Conservation (phyloP, 2,113 vertebrate species). For the Melanocharis versteri region DNA sequence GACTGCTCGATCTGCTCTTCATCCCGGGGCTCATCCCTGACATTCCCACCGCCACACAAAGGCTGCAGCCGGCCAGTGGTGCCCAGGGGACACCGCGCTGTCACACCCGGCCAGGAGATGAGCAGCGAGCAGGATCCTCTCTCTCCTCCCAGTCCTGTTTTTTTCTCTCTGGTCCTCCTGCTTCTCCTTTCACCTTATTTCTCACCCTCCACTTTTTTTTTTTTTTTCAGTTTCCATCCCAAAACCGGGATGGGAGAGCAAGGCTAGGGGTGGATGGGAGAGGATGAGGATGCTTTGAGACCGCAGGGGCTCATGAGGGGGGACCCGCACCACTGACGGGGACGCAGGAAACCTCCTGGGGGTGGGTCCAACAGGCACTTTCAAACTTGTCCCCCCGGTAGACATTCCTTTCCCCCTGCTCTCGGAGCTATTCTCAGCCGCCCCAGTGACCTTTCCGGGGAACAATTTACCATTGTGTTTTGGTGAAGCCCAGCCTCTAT, state of each 20-base stretch:
- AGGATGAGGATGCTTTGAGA: background rate
- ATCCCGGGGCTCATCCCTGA: background rate
- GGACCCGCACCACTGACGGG: background rate
- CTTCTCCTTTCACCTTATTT: background rate
- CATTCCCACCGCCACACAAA: conserved; percentile 39
- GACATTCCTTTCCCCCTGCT: conserved; percentile 1
- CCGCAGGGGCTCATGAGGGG: background rate
- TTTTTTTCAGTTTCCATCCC: background rate
- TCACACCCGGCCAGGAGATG: background rate
- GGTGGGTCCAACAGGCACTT: background rate
- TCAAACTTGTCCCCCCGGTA: background rate
- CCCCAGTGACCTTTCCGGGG: conserved; percentile 57
- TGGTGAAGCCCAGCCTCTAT: conserved; percentile 59
- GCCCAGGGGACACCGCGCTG: background rate
- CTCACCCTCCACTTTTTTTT: background rate
- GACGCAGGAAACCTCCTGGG: background rate
- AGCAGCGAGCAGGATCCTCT: background rate
- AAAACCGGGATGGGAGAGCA: background rate
- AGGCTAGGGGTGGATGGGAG: background rate
- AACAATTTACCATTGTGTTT: conserved; percentile 67
- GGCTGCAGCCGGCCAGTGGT: background rate
- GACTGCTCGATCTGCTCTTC: background rate
- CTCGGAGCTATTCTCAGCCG: background rate
- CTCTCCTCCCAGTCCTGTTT: background rate
- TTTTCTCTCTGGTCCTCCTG: background rate